A percentile compares a stretch with the other conserved stretches of the same genome.
Conservation (phyloP, 2,113 vertebrate species). For the Chamaetylas fuelleborni region DNA sequence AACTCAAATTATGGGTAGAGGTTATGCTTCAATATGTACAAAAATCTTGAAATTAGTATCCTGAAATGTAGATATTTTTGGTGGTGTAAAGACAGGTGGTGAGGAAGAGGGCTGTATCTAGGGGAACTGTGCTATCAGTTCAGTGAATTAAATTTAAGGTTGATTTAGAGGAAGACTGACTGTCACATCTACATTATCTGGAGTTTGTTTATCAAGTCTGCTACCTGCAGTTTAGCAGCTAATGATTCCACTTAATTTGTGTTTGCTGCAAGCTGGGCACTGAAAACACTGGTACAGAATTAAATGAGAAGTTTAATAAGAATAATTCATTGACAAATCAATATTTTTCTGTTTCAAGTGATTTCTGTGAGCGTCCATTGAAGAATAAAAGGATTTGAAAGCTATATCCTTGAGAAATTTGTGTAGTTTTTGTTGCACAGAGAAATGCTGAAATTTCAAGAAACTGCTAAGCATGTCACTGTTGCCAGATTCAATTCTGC, state of each 20-base stretch:
- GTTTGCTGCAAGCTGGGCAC: not conserved
- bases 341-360: constrained; percentile 4
- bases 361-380: not conserved
- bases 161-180: not conserved
- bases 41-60: not conserved
- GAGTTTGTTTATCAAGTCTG: not conserved
- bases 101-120: not conserved
- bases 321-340: not conserved
- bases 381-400: constrained; percentile 8
- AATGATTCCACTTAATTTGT: not conserved
- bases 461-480: constrained; percentile 51
- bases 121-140: not conserved
- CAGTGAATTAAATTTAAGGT: not conserved
- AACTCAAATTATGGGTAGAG: not conserved
- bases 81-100: not conserved
- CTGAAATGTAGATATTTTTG: not conserved
- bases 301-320: not conserved
- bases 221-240: not conserved
- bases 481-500: constrained; percentile 16
- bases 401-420: not conserved
- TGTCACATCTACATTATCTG: not conserved
- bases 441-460: constrained; percentile 82
- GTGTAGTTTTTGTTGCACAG: not conserved
- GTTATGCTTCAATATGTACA: not conserved
- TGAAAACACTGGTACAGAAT: not conserved